Conservation (phyloP, 2,113 vertebrate genomes). For the Anolis carolinensis region DNA sequence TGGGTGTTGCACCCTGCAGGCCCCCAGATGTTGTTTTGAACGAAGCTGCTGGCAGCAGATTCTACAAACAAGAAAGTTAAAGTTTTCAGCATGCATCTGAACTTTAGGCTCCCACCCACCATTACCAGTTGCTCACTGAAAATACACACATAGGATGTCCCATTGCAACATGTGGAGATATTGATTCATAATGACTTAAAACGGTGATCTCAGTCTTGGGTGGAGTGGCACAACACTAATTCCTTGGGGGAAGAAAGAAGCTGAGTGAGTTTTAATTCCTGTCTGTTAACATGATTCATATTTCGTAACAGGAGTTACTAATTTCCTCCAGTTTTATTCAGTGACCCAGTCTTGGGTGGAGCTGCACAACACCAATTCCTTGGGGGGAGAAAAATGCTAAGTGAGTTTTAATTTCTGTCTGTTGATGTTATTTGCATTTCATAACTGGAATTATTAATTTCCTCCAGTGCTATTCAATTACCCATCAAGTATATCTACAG, state of each 20-base stretch:
- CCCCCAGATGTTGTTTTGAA: too few relatives aligned
- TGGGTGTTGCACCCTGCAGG: too few relatives aligned
- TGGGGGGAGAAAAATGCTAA: background rate
- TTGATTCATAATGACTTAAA: background rate
- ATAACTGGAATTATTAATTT: background rate
- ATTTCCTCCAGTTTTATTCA: background rate
- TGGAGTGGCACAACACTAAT: background rate
- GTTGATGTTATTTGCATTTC: background rate
- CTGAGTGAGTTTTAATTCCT: background rate
- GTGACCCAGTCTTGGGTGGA: background rate
- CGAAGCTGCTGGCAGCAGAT: background rate
- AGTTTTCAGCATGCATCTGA: background rate
- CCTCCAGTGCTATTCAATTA: background rate
- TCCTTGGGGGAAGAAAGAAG: background rate
- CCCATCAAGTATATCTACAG: background rate
- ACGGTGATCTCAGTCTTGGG: background rate
- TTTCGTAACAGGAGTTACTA: background rate
- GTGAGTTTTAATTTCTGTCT: background rate
- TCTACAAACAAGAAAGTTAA: background rate
- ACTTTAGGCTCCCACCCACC: background rate
- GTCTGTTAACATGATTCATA: background rate
- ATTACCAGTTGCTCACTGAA: background rate
- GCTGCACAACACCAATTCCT: background rate
- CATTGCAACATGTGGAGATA: background rate
- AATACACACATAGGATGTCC: background rate